Conservation (phyloP, 1,140 invertebrate species). For the Wasmannia auropunctata region DNA sequence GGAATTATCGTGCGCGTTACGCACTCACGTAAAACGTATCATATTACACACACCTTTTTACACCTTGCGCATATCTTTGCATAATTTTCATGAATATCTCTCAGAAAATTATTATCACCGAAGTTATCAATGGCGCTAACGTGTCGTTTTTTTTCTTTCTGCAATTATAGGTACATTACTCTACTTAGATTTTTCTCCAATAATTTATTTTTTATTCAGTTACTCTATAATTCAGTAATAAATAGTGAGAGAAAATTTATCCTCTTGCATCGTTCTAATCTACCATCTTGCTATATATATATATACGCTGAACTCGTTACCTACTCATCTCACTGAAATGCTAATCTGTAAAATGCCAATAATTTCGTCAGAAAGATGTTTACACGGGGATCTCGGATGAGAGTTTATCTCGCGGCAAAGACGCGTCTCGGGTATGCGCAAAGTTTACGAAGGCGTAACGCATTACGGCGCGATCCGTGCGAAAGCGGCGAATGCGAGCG, state of each 20-base stretch:
- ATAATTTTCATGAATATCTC: constrained; percentile 40
- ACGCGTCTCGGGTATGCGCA: background rate
- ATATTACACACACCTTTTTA: background rate
- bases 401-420: constrained; percentile 36
- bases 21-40: background rate
- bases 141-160: background rate
- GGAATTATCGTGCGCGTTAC: constrained; percentile 8
- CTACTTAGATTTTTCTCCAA: background rate
- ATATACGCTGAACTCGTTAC: background rate
- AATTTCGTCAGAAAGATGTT: constrained; percentile 23
- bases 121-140: background rate
- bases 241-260: background rate
- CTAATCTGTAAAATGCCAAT: constrained; percentile 31
- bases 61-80: background rate
- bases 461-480: background rate
- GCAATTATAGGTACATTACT: background rate
- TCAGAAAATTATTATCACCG: background rate
- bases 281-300: background rate
- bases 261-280: background rate
- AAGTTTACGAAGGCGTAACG: constrained; percentile 45
- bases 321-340: constrained; percentile 18
- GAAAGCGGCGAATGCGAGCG: constrained; percentile 20
- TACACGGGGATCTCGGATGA: background rate
- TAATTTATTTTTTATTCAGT: background rate
- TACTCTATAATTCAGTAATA: too few species aligned